phyloP scores from a whole-genome alignment of 2,797 vertebrate genomes.

The Lepus oiostolus region DNA sequence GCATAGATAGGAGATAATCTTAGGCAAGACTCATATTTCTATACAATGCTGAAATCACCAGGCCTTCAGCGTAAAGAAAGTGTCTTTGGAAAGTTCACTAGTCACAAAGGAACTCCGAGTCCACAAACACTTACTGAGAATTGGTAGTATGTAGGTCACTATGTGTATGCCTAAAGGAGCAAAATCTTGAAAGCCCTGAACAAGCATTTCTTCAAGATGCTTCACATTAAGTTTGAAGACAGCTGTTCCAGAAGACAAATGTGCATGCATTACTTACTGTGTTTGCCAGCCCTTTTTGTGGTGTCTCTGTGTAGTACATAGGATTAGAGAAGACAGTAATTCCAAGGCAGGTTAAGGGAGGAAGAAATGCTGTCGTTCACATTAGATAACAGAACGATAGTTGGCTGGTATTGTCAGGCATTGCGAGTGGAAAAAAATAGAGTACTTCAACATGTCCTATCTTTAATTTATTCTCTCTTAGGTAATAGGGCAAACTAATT shows the following conservation, averaged over 20 bases:
- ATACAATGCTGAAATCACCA: slow-evolving; percentile 14
- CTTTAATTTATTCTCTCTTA: slow-evolving; percentile 31
- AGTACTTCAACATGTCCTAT: not conserved
- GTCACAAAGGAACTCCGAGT: slow-evolving; percentile 28
- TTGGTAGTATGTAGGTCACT: not conserved
- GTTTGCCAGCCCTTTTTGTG: not conserved
- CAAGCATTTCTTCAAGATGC: not conserved
- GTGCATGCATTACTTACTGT: not conserved
- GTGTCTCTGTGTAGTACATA: not conserved
- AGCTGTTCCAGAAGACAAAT: slow-evolving; percentile 30
- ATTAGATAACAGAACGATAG: slow-evolving; percentile 17
- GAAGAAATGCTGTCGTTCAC: slow-evolving; percentile 52
- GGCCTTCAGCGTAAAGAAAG: slow-evolving; percentile 15
- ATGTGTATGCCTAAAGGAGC: not conserved
- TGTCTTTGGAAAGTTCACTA: slow-evolving; percentile 3
- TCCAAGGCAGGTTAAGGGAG: slow-evolving; percentile 1
- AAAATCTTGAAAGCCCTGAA: not conserved
- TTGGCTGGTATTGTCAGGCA: not conserved
- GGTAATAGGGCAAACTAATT: not conserved
- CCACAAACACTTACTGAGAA: not conserved
- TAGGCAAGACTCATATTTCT: slow-evolving; percentile 65
- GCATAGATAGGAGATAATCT: slow-evolving; percentile 47
- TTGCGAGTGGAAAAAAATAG: not conserved
- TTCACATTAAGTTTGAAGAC: slow-evolving; percentile 8
- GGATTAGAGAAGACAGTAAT: not conserved